phyloP scores from a whole-genome alignment of 2,888 invertebrate species.

The Eupithecia pulchellata region DNA sequence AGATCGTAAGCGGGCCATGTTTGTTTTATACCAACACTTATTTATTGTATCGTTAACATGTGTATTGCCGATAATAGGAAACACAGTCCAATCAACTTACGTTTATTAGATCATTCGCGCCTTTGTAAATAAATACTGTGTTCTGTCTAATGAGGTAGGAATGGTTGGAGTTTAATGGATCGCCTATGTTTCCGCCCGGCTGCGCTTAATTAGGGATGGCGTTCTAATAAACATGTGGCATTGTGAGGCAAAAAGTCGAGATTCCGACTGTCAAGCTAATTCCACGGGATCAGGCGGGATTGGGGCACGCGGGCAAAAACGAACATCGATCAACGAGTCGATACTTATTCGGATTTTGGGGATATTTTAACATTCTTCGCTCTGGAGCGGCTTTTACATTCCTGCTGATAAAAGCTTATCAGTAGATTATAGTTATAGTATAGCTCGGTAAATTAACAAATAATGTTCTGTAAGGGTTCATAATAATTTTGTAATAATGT shows the following conservation, averaged over 20 bases:
- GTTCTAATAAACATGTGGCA: constrained; percentile 76
- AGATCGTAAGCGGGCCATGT: constrained; percentile 64
- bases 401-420: constrained; percentile 16
- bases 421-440: constrained; percentile 15
- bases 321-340: constrained; percentile 73
- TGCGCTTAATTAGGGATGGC: constrained; percentile 76
- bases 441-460: background rate
- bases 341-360: constrained; percentile 58
- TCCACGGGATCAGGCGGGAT: constrained; percentile 69
- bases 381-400: constrained; percentile 10
- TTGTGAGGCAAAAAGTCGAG: constrained; percentile 75
- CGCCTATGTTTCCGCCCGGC: constrained; percentile 68
- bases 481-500: too few species aligned
- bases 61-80: constrained; percentile 51
- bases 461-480: constrained; percentile 7
- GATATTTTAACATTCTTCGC: constrained; percentile 55
- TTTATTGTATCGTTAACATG: constrained; percentile 61
- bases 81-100: constrained; percentile 48
- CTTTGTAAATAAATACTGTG: constrained; percentile 44
- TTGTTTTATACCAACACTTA: constrained; percentile 65
- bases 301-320: constrained; percentile 78
- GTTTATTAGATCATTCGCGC: constrained; percentile 48
- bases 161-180: constrained; percentile 47
- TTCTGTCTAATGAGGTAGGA: constrained; percentile 43
- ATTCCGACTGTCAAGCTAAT: constrained; percentile 81